Evolutionary conservation across 2,888 invertebrate genomes (phyloP).

Genomic region (Phlogophora meticulosa): DNA sequence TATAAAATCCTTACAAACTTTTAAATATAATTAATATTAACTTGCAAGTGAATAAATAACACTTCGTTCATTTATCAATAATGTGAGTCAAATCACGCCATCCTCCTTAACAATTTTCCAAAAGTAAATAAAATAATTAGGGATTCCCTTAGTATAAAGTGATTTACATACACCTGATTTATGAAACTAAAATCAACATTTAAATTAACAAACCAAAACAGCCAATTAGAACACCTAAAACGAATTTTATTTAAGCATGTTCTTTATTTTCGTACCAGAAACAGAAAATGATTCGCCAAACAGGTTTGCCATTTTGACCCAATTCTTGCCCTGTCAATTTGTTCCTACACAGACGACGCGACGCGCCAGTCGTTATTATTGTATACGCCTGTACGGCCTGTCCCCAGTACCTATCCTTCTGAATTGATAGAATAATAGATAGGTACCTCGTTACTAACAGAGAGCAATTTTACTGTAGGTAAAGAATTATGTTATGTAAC

Average conservation of each 20-base stretch:
- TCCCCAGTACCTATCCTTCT: background rate
- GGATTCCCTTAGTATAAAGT: too few species aligned
- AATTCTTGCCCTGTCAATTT: slow-evolving; percentile 2
- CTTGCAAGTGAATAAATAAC: too few species aligned
- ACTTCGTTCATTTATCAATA: too few species aligned
- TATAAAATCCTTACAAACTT: too few species aligned
- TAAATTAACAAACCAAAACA: background rate
- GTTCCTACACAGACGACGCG: background rate
- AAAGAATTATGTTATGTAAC: background rate
- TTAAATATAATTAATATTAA: too few species aligned
- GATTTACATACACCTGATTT: too few species aligned
- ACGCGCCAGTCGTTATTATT: background rate
- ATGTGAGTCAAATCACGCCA: too few species aligned
- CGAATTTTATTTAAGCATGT: background rate
- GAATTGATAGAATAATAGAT: background rate
- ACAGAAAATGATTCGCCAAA: too few species aligned
- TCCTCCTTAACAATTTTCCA: too few species aligned
- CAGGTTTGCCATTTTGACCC: background rate
- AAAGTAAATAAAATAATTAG: too few species aligned
- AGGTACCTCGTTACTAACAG: background rate
- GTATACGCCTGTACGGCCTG: too few species aligned
- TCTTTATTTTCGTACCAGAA: background rate
- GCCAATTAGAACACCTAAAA: background rate
- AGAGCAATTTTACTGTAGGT: background rate
- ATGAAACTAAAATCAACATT: too few species aligned